These are phyloP conservation scores for Antheraea assamensis DNA, from an alignment of 2,888 invertebrate species.

Conservation along the genomic window DNA sequence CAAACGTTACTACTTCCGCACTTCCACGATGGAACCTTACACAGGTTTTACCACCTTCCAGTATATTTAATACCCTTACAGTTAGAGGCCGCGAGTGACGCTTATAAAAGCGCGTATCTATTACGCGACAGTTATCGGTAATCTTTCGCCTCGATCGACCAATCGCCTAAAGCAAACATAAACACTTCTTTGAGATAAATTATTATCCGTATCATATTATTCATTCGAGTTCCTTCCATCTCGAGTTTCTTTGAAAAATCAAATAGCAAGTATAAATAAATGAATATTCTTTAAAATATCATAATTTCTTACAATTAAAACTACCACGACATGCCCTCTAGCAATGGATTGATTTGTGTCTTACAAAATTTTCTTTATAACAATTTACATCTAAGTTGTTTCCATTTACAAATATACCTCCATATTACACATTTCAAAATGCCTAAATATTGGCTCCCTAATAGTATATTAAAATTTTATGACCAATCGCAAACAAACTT, in stretches of 20 bases:
- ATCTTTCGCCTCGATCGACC: background rate
- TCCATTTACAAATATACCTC: too few relatives aligned
- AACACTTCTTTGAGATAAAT: conserved; percentile 11
- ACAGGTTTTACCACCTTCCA: background rate
- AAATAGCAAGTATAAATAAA: background rate
- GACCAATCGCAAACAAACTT: too few relatives aligned
- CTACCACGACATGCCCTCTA: background rate
- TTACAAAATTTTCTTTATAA: too few relatives aligned
- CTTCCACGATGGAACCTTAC: background rate
- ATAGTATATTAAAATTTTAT: too few relatives aligned
- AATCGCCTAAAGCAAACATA: background rate
- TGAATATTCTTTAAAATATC: background rate
- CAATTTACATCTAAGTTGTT: too few relatives aligned
- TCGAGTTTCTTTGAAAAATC: background rate
- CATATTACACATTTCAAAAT: too few relatives aligned
- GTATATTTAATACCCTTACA: conserved; percentile 12
- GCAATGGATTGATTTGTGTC: background rate
- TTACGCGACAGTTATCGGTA: conserved; percentile 10
- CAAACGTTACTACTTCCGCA: background rate
- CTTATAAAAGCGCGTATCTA: conserved; percentile 8
- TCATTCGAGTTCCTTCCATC: background rate
- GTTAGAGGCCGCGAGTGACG: conserved; percentile 15
- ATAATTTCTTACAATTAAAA: background rate
- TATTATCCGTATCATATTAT: background rate
- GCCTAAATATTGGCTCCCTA: too few relatives aligned